Percentiles rank a stretch among this genome's conserved stretches.
Conservation (phyloP, 1,140 invertebrate species). For the Drosophila takahashii region DNA sequence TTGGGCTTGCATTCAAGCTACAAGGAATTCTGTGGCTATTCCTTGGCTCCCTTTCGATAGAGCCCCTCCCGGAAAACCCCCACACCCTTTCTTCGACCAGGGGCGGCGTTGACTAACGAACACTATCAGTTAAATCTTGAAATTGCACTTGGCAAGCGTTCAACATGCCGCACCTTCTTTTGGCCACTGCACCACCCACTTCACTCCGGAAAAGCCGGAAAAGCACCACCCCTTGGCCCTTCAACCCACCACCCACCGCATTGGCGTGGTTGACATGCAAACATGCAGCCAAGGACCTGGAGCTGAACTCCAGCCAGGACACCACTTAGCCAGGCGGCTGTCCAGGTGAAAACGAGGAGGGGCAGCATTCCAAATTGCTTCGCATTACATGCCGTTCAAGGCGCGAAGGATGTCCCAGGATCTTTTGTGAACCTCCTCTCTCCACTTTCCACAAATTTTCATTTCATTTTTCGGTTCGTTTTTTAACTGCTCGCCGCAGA, state of each 20-base stretch:
- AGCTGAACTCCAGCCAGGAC: slow-evolving; percentile 31
- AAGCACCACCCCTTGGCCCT: too few relatives aligned
- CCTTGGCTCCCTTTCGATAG: background rate
- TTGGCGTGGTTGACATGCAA: slow-evolving; percentile 56
- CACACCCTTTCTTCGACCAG: background rate
- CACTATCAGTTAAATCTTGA: slow-evolving; percentile 71
- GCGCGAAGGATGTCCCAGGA: slow-evolving; percentile 42
- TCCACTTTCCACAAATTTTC: slow-evolving; percentile 39
- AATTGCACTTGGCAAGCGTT: slow-evolving; percentile 73
- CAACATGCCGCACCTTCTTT: slow-evolving; percentile 43
- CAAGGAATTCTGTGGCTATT: background rate
- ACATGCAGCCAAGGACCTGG: slow-evolving; percentile 37
- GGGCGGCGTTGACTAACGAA: slow-evolving; percentile 66
- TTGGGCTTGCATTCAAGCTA: too few relatives aligned
- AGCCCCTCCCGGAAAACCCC: background rate
- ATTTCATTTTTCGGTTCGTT: slow-evolving; percentile 61
- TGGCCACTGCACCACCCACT: background rate
- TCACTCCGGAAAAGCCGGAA: background rate
- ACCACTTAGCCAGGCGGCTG: slow-evolving; percentile 54
- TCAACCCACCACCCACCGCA: slow-evolving; percentile 10
- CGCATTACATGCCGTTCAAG: slow-evolving; percentile 67
- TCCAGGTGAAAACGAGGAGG: slow-evolving; percentile 11
- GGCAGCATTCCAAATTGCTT: slow-evolving; percentile 62
- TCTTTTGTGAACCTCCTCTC: slow-evolving; percentile 33
- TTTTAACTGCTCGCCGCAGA: slow-evolving; percentile 75